Percentiles rank a stretch among this genome's conserved stretches.
Conservation (phyloP, 2,797 vertebrate species). For the Rhadinocentrus ornatus region DNA sequence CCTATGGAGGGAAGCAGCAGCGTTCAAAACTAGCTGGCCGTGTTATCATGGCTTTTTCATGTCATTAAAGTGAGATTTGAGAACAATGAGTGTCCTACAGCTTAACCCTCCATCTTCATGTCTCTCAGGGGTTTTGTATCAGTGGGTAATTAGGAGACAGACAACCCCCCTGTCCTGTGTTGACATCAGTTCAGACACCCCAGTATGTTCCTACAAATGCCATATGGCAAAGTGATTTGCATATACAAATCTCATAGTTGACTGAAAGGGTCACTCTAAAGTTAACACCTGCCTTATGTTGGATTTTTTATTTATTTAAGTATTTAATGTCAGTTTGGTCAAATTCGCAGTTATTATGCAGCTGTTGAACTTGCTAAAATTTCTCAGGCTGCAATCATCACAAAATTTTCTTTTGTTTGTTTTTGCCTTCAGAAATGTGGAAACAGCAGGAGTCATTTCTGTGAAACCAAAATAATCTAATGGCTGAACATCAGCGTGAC, state of each 20-base stretch:
- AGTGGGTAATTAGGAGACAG: constrained; percentile 24
- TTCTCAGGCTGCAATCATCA: no score
- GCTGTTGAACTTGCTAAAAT: no score
- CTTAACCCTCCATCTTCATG: constrained; percentile 12
- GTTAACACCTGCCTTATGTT: no score
- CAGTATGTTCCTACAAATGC: not conserved
- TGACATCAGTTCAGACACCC: not conserved
- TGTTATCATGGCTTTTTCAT: not conserved
- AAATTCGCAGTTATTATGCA: no score
- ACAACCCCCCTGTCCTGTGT: not conserved
- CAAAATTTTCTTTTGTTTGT: no score
- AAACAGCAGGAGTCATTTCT: no score
- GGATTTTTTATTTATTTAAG: no score
- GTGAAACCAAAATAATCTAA: not conserved
- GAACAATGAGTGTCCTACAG: constrained; percentile 1
- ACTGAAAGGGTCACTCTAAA: not conserved
- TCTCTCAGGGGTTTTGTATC: constrained; percentile 3
- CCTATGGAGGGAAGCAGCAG: no score
- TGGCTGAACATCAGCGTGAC: not conserved
- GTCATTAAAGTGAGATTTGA: not conserved
- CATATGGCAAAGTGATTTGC: not conserved
- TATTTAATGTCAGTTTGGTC: not conserved
- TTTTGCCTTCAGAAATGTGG: no score
- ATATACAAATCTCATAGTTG: not conserved
- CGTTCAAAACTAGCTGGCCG: no score